Conservation (phyloP, 2,797 vertebrate species). For the Fundulus diaphanus region DNA sequence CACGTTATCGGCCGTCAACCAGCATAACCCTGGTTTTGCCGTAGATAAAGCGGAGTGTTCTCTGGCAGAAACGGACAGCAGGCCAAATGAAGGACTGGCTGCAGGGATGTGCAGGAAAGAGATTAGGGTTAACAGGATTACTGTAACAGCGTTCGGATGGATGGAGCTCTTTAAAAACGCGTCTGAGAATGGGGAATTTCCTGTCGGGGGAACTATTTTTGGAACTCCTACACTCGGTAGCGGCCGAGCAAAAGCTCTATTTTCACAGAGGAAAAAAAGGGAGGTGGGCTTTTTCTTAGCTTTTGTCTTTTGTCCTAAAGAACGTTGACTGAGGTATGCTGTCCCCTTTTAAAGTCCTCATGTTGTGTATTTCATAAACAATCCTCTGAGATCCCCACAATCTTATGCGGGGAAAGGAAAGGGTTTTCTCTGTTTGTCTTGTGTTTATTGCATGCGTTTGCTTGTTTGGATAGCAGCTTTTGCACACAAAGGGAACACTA, state of each 20-base stretch:
- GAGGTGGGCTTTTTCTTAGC: conserved; percentile 34
- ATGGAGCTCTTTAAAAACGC: conserved; percentile 71
- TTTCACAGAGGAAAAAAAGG: conserved; percentile 32
- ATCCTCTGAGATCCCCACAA: conserved; percentile 76
- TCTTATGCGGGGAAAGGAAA: conserved; percentile 28
- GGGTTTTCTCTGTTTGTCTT: conserved; percentile 25
- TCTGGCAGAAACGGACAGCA: conserved; percentile 39
- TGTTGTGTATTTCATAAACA: conserved; percentile 74
- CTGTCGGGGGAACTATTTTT: conserved; percentile 80
- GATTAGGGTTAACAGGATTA: conserved; percentile 83
- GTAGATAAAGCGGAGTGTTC: conserved; percentile 56
- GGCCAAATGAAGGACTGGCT: conserved; percentile 53
- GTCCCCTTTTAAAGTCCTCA: conserved; percentile 47
- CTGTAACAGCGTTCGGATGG: conserved; percentile 71
- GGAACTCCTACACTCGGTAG: conserved; percentile 80
- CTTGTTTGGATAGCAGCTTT: conserved; percentile 24
- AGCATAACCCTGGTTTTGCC: conserved; percentile 39
- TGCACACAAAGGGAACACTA: conserved; percentile 24
- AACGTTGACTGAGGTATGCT: conserved; percentile 39
- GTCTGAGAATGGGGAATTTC: conserved; percentile 84
- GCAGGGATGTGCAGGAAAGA: conserved; percentile 73
- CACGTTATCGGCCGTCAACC: conserved; percentile 57
- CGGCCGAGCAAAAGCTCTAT: conserved; percentile 37
- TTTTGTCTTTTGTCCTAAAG: conserved; percentile 17
- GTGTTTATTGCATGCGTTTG: conserved; percentile 22